Base-by-base conservation (phyloP, 1,140 invertebrate genomes). In the Dendroctonus valens region DNA sequence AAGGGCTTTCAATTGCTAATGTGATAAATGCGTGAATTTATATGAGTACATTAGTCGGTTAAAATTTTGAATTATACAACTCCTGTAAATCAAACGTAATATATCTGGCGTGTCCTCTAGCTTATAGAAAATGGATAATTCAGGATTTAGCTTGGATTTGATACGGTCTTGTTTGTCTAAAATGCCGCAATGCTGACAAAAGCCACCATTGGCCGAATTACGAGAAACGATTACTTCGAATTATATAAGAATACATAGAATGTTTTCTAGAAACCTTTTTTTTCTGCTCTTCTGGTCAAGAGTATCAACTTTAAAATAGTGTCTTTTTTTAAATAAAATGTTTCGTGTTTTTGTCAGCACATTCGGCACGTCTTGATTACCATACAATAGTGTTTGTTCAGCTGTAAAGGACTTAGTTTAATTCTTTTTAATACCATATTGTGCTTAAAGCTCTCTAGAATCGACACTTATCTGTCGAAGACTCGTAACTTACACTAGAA, bases 21-120 rank as follows among this genome's bases (percentile, higher is more conserved):
- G 65, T 67, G 65, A 67, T 67, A 67, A 42, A 66, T 59, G 50
- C 53, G 59, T 61, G 49, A 61, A 61, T 61, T 52, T 61, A 46
- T 61, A 52, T 14, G 37, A 48, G 44, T 52, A 41, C 49, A 61
- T 51, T 51, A 52, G 41, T 42, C 59, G 49, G 39, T 61, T 52
- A 52, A 61, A 61, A 61, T 52, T 51, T 61, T 61, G 49, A 52
- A 51, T 52, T 61, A 61, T 42, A 42, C 59, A 14, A 39, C 39
- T 49, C 50, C 49, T 61, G 59, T 61, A 61, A 61, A 61, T 42
- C 50, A 52, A 51, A 61, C 49, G 51, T 15, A 61, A 42, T 42
- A 40, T 44, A 37, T 59, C 42, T 49, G 42, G 42, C 44, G 41
- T 52, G 39, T 41, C 8, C 40, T 37, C 12, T 52, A 52, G 59